Conservation (phyloP, 2,797 vertebrate species). For the Ciconia nigra region DNA sequence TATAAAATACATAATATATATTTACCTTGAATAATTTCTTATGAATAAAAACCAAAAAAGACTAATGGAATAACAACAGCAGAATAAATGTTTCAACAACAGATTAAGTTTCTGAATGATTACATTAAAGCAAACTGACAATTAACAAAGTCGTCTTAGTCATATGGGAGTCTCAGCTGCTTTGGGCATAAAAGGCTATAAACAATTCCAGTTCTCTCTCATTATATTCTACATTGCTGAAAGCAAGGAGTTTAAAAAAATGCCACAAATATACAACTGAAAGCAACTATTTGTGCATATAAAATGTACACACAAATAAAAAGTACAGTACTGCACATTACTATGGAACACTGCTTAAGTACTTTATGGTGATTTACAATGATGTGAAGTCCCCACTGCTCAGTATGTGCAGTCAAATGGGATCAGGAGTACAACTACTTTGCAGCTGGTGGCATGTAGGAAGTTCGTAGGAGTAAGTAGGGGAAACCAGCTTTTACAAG, state of each 20-base stretch:
- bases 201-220: background rate
- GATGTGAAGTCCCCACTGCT: background rate
- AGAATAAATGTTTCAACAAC: conserved; percentile 16
- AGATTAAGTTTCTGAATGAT: background rate
- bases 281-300: background rate
- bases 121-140: conserved; percentile 24
- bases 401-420: accelerated
- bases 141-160: conserved; percentile 6
- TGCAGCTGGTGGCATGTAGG: background rate
- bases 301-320: background rate
- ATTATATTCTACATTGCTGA: background rate
- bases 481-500: background rate
- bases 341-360: background rate
- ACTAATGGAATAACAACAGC: background rate
- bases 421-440: background rate
- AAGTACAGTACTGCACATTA: background rate
- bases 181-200: background rate
- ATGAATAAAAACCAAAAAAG: background rate
- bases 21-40: background rate
- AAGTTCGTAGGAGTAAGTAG: background rate
- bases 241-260: background rate
- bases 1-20: background rate
- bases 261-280: background rate
- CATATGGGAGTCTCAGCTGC: background rate
- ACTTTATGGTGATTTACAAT: background rate